A percentile compares a stretch with the other conserved stretches of the same genome.
These are phyloP conservation scores for Struthidea cinerea DNA, from an alignment of 2,113 vertebrate genomes.

Conservation along the genomic window DNA sequence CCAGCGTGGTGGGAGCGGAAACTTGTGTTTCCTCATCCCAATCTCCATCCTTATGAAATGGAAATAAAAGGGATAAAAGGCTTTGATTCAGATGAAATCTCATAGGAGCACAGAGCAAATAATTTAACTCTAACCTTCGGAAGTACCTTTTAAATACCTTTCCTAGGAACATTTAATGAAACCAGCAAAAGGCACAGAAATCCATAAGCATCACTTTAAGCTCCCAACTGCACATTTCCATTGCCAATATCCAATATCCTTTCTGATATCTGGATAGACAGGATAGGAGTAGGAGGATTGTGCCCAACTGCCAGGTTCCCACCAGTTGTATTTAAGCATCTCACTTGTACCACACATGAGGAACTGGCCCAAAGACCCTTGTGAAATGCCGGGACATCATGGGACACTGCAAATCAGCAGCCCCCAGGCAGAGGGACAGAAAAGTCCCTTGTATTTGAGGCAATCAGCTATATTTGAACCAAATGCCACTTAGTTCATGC, in stretches of 20 bases:
- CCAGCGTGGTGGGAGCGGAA: not conserved
- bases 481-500: not conserved
- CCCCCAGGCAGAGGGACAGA: not conserved
- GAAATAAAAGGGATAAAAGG: constrained; percentile 13
- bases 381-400: not conserved
- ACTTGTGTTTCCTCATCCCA: not conserved
- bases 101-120: not conserved
- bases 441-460: not conserved
- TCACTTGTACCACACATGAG: not conserved
- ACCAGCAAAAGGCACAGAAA: not conserved
- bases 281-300: not conserved
- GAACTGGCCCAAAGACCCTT: not conserved
- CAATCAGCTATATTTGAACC: not conserved
- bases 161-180: not conserved
- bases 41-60: not conserved
- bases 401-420: not conserved
- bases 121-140: not conserved
- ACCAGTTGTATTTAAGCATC: not conserved
- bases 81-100: constrained; percentile 13
- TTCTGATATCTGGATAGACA: not conserved
- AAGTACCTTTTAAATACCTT: not conserved
- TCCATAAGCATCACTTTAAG: not conserved
- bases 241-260: not conserved
- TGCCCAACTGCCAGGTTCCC: not conserved
- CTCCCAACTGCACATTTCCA: not conserved